Conservation (phyloP, 2,797 vertebrate genomes). For the Manis crassicaudata region DNA sequence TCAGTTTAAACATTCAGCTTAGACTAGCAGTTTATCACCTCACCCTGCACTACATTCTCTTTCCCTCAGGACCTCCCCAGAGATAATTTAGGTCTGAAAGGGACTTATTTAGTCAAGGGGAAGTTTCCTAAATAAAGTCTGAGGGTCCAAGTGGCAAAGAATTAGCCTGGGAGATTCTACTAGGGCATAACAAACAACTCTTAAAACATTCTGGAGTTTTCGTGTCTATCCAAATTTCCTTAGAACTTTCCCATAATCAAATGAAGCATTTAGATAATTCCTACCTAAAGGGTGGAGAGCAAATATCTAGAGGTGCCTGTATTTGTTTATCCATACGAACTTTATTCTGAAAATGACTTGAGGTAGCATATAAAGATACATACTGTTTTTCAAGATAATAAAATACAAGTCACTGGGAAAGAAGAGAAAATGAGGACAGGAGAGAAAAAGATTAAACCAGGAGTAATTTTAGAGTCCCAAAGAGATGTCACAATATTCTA, state of each 20-base stretch:
- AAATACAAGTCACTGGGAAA: background rate
- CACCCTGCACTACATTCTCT: background rate
- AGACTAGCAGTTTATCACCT: background rate
- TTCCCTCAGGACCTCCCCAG: background rate
- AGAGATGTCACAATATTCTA: background rate
- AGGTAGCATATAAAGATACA: background rate
- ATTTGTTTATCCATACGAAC: background rate
- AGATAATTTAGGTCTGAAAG: background rate
- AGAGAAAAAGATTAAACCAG: conserved; percentile 17
- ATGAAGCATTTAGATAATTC: background rate
- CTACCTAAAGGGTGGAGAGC: background rate
- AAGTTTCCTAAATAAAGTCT: background rate
- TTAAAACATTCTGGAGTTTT: conserved; percentile 35
- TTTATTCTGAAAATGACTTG: conserved; percentile 43
- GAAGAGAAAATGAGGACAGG: background rate
- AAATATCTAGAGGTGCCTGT: background rate
- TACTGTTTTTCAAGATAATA: conserved; percentile 16
- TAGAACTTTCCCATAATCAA: background rate
- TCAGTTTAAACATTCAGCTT: background rate
- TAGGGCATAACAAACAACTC: background rate
- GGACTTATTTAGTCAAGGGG: background rate
- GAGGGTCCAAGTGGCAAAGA: background rate
- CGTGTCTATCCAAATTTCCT: background rate
- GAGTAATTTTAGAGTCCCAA: background rate
- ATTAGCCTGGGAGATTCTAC: background rate